These are phyloP conservation scores for Clepsis dumicolana DNA, from an alignment of 2,888 invertebrate genomes.

Conservation along the genomic window DNA sequence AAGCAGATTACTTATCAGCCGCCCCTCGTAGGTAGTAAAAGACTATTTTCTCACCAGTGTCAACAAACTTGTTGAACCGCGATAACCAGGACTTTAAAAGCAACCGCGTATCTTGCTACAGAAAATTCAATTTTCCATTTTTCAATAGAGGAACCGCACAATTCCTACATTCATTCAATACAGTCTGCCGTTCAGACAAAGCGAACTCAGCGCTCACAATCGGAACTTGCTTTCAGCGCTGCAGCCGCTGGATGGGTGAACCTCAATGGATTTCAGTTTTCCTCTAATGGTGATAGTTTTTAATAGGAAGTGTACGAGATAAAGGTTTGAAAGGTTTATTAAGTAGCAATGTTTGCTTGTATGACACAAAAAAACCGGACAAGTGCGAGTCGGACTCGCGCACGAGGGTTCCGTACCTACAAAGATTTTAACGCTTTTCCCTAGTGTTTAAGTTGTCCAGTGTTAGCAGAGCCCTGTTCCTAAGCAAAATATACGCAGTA, in stretches of 20 bases:
- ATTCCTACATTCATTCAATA: conserved; percentile 29
- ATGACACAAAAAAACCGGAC: too few relatives aligned
- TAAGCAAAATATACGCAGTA: too few relatives aligned
- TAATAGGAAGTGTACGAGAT: conserved; percentile 2
- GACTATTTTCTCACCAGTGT: not conserved
- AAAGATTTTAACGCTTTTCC: too few relatives aligned
- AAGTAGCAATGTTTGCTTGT: not conserved
- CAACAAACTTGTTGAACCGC: not conserved
- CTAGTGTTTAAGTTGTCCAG: too few relatives aligned
- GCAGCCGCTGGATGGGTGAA: conserved; percentile 12
- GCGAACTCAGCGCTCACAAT: conserved; percentile 25
- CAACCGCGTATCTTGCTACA: not conserved
- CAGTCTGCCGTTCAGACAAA: conserved; percentile 15
- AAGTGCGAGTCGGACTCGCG: too few relatives aligned
- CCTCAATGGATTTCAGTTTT: conserved; percentile 24
- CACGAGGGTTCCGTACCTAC: too few relatives aligned
- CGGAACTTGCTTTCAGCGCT: conserved; percentile 23
- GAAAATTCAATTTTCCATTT: conserved; percentile 20
- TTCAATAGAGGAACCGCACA: conserved; percentile 20
- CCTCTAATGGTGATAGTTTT: conserved; percentile 29
- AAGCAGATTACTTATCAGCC: too few relatives aligned
- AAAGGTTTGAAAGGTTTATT: conserved; percentile 27
- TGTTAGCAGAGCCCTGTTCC: too few relatives aligned
- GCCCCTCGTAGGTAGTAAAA: too few relatives aligned
- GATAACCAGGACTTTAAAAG: not conserved